A percentile compares a stretch with the other conserved stretches of the same genome.
These are phyloP conservation scores for Oryzias dopingdopingensis DNA, from an alignment of 2,797 vertebrate genomes.

Conservation along the genomic window DNA sequence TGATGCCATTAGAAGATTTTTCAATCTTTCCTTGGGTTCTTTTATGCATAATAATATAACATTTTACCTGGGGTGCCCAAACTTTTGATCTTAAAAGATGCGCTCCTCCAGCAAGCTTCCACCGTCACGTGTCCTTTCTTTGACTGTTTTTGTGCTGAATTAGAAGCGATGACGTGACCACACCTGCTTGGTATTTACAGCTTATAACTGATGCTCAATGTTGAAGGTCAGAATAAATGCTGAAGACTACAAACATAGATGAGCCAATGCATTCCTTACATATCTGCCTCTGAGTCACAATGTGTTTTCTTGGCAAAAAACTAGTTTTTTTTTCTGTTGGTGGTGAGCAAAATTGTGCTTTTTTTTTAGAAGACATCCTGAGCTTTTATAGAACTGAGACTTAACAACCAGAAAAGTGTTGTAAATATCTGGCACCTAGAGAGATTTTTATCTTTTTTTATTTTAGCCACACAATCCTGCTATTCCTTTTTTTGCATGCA, in stretches of 20 bases:
- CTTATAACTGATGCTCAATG: slow-evolving; percentile 36
- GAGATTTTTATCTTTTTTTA: slow-evolving; percentile 5
- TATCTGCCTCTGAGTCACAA: too few species aligned
- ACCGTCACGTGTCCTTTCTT: slow-evolving; percentile 25
- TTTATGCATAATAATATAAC: slow-evolving; percentile 1
- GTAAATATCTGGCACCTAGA: slow-evolving; percentile 34
- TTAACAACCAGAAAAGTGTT: slow-evolving; percentile 24
- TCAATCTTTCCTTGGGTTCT: too few species aligned
- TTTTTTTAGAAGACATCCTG: slow-evolving; percentile 51
- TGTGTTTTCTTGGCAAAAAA: slow-evolving; percentile 12
- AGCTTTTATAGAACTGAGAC: slow-evolving; percentile 26
- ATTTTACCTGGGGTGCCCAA: not conserved
- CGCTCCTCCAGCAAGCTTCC: slow-evolving; percentile 5
- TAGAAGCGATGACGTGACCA: slow-evolving; percentile 62
- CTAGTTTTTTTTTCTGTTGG: slow-evolving; percentile 5
- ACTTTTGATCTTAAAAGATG: slow-evolving; percentile 6
- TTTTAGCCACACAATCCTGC: slow-evolving; percentile 26
- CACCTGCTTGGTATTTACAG: slow-evolving; percentile 71
- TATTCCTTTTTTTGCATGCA: slow-evolving; percentile 17
- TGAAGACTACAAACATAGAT: slow-evolving; percentile 11
- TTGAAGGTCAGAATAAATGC: slow-evolving; percentile 44
- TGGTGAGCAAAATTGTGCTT: slow-evolving; percentile 36
- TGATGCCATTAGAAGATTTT: too few species aligned
- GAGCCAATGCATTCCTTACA: too few species aligned
- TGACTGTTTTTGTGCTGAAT: slow-evolving; percentile 39